Evolutionary conservation across 1,140 invertebrate species (phyloP).

Genomic region (Melanaphis sacchari): DNA sequence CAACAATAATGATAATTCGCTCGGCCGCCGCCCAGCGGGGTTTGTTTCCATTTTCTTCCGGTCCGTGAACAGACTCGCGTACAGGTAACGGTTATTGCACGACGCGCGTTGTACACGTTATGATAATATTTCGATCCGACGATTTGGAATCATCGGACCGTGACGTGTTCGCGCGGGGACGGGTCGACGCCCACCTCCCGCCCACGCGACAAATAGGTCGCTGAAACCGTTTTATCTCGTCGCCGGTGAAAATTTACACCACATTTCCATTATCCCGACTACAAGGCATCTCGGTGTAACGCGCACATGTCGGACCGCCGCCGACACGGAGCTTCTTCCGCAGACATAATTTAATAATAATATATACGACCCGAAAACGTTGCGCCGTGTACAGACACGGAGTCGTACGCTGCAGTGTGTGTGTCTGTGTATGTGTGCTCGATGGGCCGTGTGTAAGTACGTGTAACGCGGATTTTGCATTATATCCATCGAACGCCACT

Average conservation of each 20-base stretch:
- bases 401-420: too few relatives aligned
- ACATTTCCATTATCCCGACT: conserved; percentile 13
- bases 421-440: too few relatives aligned
- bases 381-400: too few relatives aligned
- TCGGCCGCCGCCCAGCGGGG: too few relatives aligned
- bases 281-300: neutral
- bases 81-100: too few relatives aligned
- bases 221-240: conserved; percentile 52
- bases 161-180: neutral
- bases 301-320: neutral
- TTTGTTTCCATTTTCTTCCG: neutral
- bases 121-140: conserved; percentile 15
- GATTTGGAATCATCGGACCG: neutral
- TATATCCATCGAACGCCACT: too few relatives aligned
- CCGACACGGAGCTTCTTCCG: neutral
- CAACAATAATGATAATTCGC: neutral
- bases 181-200: too few relatives aligned
- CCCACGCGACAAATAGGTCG: conserved; percentile 55
- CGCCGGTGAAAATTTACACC: conserved; percentile 18
- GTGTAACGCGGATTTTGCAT: too few relatives aligned
- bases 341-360: neutral
- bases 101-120: too few relatives aligned
- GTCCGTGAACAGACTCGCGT: too few relatives aligned
- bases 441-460: too few relatives aligned
- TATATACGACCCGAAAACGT: neutral